Base-by-base conservation (phyloP, 2,888 invertebrate genomes). In the Netelia inedita region DNA sequence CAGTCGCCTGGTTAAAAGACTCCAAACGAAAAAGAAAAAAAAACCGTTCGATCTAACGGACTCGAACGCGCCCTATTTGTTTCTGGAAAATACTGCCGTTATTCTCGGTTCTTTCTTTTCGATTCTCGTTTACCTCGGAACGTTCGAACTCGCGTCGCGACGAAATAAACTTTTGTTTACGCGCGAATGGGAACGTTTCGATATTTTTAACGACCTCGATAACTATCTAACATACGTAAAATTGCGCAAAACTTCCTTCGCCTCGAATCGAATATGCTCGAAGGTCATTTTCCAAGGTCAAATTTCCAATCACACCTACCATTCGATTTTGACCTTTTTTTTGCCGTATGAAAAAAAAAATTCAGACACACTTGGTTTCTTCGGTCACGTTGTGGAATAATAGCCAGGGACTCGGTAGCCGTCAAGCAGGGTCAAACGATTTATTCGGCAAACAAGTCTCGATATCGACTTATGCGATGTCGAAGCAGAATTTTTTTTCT, bases 361-460 rank as follows among this genome's bases (percentile, higher is more conserved):
- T 21, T 21, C 73, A 21, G 46, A 63, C 21, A 61, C 55, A 69
- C 35, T n/a, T 50, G 46, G 28, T n/a, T 50, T 57, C 71, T 14
- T n/a, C 19, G 71, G 71, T 79, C 63, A 65, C 69, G 63, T 41
- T 74, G 50, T 55, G 79, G 79, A 28, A 68, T 69, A 83, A 79
- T 71, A 79, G 74, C 55, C 63, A 53, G 19, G 74, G 19, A 68
- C 69, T 74, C 46, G 63, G 28, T 19, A 53, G 55, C 55, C 55
- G 57, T 50, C 14, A 41, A 74, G n/a, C n/a, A n/a, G 57, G 74
- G 83, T 41, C 43, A 9, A 71, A 71, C 65, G 50, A 83, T 79
- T 79, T 80, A 35, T 71, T 80, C 79, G 50, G 61, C 74, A 79
- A 83, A 69, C 73, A 73, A 61, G 68, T 66, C 41, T 41, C 68